Evolutionary conservation across 2,113 vertebrate genomes (phyloP), one percentile per base, ranked within the genome.

Genomic region (Petroica traversi): DNA sequence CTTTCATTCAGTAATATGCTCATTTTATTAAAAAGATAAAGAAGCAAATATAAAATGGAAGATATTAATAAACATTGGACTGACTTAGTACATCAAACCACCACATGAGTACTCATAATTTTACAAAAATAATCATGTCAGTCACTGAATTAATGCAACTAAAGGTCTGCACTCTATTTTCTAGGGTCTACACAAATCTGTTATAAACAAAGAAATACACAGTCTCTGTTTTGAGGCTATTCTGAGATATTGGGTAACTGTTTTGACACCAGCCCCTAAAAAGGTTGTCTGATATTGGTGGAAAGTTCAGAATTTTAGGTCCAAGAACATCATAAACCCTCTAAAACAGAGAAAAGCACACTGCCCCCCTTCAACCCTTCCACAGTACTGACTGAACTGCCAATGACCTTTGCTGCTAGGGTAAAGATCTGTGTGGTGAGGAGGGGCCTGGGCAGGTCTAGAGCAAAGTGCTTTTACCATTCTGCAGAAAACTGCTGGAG

Each of bases 1-100:
- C 72, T 48, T 94, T 91, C 95, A 94, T 93, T 72, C 88, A 86
- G 85, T 92, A 94, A 96, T 93, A 93, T 40, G 74, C 63, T 88
- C 49, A 54, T 77, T 95, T 97, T 93, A 96, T 96, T 97, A 95
- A 97, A 96, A 93, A 96, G 95, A 95, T 97, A 97, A 95, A 92
- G 57, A 71, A 91, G 43, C 55, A 96, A 94, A 93, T 93, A 94
- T 92, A 91, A 96, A 96, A 96, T 92, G 88, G 83, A 88, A 85
- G 75, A 66, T 85, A 95, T 93, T 96, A 96, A 97, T 95, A 94
- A 95, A 80, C 74, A 92, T 63, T 48, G 61, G 62, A 68, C 73
- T 82, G 95, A 67, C 86, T 74, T 62, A 73, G 59, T 74, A 62
- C 15, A 88, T 85, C 69, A 67, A 93, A 51, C n/a, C 24, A 81